Evolutionary conservation across 2,888 invertebrate species (phyloP).

Genomic region (Ennomos quercinarius): DNA sequence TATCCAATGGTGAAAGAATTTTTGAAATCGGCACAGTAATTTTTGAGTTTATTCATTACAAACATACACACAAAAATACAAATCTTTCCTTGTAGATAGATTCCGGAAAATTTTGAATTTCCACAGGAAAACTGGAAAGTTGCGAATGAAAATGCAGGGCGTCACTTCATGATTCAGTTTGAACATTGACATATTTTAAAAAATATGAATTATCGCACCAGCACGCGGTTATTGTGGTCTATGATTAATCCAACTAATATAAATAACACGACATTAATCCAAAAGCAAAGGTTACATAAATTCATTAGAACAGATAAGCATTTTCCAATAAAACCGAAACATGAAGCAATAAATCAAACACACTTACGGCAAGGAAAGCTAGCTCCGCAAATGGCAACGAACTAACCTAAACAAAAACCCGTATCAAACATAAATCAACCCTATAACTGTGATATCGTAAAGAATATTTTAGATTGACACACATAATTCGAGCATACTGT

Average conservation of each 20-base stretch:
- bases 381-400: constrained; percentile 54
- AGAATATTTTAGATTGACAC: constrained; percentile 54
- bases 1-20: too few relatives aligned
- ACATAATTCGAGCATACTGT: constrained; percentile 57
- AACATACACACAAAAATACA: too few relatives aligned
- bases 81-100: too few relatives aligned
- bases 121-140: too few relatives aligned
- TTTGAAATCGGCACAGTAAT: too few relatives aligned
- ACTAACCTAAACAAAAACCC: constrained; percentile 42
- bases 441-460: constrained; percentile 46
- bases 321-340: constrained; percentile 28
- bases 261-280: constrained; percentile 2
- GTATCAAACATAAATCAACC: constrained; percentile 32
- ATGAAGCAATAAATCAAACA: constrained; percentile 55
- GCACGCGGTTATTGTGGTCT: neutral
- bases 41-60: too few relatives aligned
- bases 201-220: neutral
- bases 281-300: constrained; percentile 6
- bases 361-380: constrained; percentile 62
- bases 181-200: neutral
- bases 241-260: neutral
- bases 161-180: constrained; percentile 2
- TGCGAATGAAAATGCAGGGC: too few relatives aligned
- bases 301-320: constrained; percentile 12
- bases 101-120: too few relatives aligned